These are phyloP conservation scores for Tinamus guttatus DNA, from an alignment of 2,113 vertebrate genomes.

Conservation along the genomic window DNA sequence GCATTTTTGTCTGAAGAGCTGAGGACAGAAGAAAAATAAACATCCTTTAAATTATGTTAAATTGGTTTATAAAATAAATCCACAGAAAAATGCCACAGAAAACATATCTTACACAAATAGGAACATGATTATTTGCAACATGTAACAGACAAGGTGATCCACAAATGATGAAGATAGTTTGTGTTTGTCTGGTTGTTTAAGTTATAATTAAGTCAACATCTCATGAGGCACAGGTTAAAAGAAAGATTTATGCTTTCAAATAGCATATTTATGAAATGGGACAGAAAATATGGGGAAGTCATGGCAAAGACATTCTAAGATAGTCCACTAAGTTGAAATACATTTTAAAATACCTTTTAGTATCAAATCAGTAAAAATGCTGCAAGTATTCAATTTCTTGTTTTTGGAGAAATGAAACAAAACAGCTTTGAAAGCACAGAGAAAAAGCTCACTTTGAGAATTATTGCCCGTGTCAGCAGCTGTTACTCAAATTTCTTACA, in stretches of 20 bases:
- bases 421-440: constrained; percentile 13
- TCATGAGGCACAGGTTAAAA: neutral
- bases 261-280: neutral
- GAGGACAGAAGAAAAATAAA: neutral
- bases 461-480: constrained; percentile 39
- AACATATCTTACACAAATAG: neutral
- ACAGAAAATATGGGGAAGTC: neutral
- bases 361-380: neutral
- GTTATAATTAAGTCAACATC: neutral
- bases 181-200: neutral
- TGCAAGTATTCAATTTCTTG: neutral
- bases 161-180: neutral
- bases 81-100: neutral
- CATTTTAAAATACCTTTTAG: neutral
- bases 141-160: neutral
- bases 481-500: constrained; percentile 37
- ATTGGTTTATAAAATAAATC: neutral
- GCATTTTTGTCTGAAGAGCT: neutral
- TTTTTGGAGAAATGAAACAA: constrained; percentile 21
- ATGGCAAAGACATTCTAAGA: neutral
- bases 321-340: neutral
- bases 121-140: neutral
- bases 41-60: neutral
- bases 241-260: neutral
- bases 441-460: neutral